Conservation (phyloP, 2,888 invertebrate species). For the Calameuta idolon region DNA sequence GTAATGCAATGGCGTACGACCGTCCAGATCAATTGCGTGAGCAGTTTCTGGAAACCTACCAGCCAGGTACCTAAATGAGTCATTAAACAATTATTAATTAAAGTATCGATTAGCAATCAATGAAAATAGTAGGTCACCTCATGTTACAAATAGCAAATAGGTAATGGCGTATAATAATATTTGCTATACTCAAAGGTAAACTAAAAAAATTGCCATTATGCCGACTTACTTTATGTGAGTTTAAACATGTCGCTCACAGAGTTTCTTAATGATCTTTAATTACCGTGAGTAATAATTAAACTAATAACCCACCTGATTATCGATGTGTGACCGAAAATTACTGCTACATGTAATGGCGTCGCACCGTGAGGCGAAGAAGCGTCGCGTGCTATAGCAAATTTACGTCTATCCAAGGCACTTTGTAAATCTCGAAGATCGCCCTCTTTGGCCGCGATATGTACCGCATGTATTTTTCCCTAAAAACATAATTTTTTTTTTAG, state of each 20-base stretch:
- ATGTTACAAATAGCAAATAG: background rate
- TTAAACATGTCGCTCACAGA: background rate
- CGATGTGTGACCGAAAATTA: constrained; percentile 83
- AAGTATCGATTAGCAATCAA: background rate
- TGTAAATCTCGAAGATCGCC: constrained; percentile 88
- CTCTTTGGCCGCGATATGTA: constrained; percentile 86
- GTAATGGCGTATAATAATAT: background rate
- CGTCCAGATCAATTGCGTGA: constrained; percentile 81
- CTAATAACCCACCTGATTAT: constrained; percentile 52
- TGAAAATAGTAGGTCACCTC: background rate
- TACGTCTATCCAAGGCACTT: constrained; percentile 86
- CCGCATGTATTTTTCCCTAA: constrained; percentile 89
- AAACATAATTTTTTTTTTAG: constrained; percentile 29
- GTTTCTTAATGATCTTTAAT: background rate
- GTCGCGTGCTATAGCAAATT: constrained; percentile 91
- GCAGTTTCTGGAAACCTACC: constrained; percentile 90
- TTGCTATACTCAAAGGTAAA: background rate
- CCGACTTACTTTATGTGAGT: background rate
- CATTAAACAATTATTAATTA: constrained; percentile 18
- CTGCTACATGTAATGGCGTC: constrained; percentile 88
- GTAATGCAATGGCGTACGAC: constrained; percentile 89
- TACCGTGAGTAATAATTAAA: background rate
- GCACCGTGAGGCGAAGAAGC: constrained; percentile 85
- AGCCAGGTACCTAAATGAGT: constrained; percentile 71
- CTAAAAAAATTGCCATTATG: background rate